phyloP scores from a whole-genome alignment of 2,888 invertebrate genomes.

The Masnerella sp. region DNA sequence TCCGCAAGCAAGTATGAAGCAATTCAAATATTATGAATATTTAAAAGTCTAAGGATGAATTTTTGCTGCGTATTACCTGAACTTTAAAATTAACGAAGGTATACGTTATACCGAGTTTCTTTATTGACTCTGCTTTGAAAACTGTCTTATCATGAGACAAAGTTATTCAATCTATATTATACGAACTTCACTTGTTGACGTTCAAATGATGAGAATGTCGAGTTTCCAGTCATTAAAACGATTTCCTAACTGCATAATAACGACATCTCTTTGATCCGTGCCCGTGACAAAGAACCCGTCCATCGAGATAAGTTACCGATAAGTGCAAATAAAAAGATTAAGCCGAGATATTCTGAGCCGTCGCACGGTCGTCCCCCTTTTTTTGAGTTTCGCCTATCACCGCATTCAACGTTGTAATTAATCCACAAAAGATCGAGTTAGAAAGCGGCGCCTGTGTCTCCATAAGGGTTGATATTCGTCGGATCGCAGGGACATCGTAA shows the following conservation, averaged over 20 bases:
- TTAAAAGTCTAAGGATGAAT: no score
- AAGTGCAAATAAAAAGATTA: conserved; percentile 57
- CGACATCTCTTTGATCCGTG: conserved; percentile 45
- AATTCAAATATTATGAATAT: no score
- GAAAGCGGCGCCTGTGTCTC: conserved; percentile 48
- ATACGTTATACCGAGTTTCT: no score
- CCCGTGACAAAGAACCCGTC: conserved; percentile 46
- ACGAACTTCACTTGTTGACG: no score
- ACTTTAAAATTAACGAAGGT: no score
- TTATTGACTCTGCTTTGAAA: no score
- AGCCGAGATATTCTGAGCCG: conserved; percentile 19
- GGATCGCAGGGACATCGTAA: conserved; percentile 45
- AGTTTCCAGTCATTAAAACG: conserved; percentile 39
- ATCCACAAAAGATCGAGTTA: conserved; percentile 55
- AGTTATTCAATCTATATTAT: no score
- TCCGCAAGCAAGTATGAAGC: no score
- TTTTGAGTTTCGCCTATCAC: conserved; percentile 17
- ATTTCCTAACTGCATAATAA: conserved; percentile 47
- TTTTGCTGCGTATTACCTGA: no score
- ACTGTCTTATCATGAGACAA: no score
- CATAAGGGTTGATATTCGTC: conserved; percentile 47
- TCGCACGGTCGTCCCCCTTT: conserved; percentile 18
- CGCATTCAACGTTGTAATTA: conserved; percentile 54
- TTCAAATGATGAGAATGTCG: no score
- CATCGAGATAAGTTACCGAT: conserved; percentile 57